phyloP scores from a whole-genome alignment of 1,140 invertebrate species.

The Euschistus heros region DNA sequence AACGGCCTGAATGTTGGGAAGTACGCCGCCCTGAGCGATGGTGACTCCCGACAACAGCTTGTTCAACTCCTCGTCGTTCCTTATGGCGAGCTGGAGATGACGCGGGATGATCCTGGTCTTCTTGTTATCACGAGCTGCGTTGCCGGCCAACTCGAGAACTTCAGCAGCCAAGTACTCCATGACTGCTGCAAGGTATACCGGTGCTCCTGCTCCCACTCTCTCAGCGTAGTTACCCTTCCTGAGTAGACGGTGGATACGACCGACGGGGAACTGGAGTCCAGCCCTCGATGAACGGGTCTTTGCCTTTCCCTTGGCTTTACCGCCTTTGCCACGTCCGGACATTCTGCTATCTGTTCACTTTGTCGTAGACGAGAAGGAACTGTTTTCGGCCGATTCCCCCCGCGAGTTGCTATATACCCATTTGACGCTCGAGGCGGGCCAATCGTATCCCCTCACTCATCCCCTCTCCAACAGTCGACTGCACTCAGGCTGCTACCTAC shows the following conservation, averaged over 20 bases:
- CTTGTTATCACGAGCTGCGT: conserved; percentile 51
- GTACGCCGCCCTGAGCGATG: conserved; percentile 71
- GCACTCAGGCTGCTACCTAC: too few species aligned
- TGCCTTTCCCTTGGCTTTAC: conserved; percentile 51
- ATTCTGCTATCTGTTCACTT: too few species aligned
- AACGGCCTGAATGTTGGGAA: conserved; percentile 66
- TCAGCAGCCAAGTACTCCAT: conserved; percentile 54
- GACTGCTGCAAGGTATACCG: conserved; percentile 57
- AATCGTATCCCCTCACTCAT: too few species aligned
- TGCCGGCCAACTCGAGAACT: conserved; percentile 44
- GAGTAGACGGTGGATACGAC: conserved; percentile 55
- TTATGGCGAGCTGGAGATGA: conserved; percentile 63
- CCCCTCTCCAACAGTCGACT: too few species aligned
- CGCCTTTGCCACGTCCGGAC: too few species aligned
- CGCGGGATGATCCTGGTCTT: conserved; percentile 63
- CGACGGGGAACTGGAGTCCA: conserved; percentile 60
- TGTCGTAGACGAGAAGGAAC: too few species aligned
- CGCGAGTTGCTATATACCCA: too few species aligned
- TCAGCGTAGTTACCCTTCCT: conserved; percentile 61
- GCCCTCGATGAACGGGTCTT: conserved; percentile 51
- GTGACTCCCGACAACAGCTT: conserved; percentile 67
- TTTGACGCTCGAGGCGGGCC: too few species aligned
- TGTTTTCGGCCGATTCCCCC: too few species aligned
- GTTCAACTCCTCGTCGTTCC: conserved; percentile 72
- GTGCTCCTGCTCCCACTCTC: conserved; percentile 54